Percentiles rank a stretch among this genome's conserved stretches.
These are phyloP conservation scores for Dinomys branickii DNA, from an alignment of 2,113 vertebrate species.

Conservation along the genomic window DNA sequence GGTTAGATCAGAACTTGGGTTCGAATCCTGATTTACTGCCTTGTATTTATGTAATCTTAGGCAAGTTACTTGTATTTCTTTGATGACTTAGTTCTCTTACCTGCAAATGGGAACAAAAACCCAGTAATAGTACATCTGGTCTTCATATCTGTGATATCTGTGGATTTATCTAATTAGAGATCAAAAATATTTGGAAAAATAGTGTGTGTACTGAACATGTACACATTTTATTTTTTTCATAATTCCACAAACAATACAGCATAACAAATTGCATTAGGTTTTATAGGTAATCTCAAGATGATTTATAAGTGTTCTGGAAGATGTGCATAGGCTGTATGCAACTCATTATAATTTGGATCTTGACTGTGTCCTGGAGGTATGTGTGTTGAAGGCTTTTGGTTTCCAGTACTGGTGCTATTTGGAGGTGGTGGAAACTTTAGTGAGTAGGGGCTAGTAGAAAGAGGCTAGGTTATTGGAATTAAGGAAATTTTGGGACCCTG, in stretches of 20 bases:
- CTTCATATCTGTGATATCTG: background rate
- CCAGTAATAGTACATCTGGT: background rate
- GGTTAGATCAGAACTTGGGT: background rate
- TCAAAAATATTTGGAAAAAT: background rate
- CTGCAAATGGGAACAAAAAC: conserved; percentile 4
- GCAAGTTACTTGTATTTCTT: background rate
- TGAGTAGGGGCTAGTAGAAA: background rate
- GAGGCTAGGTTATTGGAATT: background rate
- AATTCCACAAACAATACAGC: background rate
- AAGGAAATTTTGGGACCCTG: background rate
- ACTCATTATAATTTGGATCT: background rate
- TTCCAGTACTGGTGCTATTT: background rate
- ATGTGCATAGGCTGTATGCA: background rate
- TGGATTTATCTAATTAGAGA: background rate
- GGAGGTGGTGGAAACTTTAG: background rate
- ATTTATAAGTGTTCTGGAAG: background rate
- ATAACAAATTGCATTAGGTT: background rate
- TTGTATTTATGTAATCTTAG: background rate
- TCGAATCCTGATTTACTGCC: background rate
- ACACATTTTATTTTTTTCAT: background rate
- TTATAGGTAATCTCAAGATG: background rate
- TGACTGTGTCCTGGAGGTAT: background rate
- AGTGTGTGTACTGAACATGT: background rate
- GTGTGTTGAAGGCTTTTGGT: background rate
- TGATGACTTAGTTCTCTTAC: background rate